Evolutionary conservation across 2,113 vertebrate genomes (phyloP).

Genomic region (Gobiocypris rarus): DNA sequence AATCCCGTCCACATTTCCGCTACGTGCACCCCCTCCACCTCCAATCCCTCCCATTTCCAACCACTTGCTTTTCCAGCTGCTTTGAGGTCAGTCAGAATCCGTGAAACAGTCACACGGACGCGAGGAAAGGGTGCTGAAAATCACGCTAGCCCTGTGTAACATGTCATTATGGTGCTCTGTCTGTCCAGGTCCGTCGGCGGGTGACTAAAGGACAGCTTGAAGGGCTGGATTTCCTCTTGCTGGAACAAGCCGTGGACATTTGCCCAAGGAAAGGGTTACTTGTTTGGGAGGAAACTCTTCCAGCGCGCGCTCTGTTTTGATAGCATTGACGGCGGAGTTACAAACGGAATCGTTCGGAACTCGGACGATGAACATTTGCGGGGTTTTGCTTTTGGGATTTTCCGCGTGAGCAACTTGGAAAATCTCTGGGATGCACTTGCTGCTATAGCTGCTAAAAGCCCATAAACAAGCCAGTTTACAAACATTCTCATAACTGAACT

Average conservation of each 20-base stretch:
- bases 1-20: constrained; percentile 57
- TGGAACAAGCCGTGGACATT: constrained; percentile 14
- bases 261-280: constrained; percentile 1
- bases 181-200: constrained; percentile 13
- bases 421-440: constrained; percentile 64
- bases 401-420: constrained; percentile 33
- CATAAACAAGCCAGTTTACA: constrained; percentile 48
- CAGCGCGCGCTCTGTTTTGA: constrained; percentile 20
- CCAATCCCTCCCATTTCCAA: constrained; percentile 63
- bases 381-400: neutral
- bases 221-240: neutral
- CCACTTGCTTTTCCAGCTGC: constrained; percentile 58
- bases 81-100: constrained; percentile 21
- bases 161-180: constrained; percentile 25
- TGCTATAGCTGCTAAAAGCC: constrained; percentile 54
- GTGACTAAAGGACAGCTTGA: constrained; percentile 11
- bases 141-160: neutral
- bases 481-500: constrained; percentile 1
- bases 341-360: neutral
- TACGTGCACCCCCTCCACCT: constrained; percentile 54
- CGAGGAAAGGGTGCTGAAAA: constrained; percentile 37
- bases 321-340: constrained; percentile 30
- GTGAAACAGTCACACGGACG: constrained; percentile 44
- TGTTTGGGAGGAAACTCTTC: constrained; percentile 38
- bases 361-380: neutral